Percentiles rank a stretch among this genome's conserved stretches.
Conservation (phyloP, 2,888 invertebrate genomes). For the Scaptomyza flava region DNA sequence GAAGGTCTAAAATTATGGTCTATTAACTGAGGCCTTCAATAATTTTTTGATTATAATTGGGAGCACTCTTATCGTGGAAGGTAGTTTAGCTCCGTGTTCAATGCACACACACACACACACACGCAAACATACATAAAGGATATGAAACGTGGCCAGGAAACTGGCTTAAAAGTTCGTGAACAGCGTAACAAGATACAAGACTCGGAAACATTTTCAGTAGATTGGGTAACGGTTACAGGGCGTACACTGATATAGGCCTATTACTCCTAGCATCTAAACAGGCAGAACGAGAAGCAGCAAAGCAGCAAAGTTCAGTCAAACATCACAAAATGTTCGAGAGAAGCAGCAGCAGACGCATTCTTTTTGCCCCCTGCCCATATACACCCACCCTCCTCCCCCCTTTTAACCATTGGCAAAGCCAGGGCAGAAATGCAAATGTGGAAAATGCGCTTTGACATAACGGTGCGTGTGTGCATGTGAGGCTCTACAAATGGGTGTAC, state of each 20-base stretch:
- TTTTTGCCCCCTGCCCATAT: too few species aligned
- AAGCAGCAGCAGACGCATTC: constrained; percentile 39
- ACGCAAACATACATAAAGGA: not conserved
- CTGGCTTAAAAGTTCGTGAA: constrained; percentile 51
- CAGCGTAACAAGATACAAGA: constrained; percentile 44
- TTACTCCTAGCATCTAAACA: constrained; percentile 36
- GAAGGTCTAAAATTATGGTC: constrained; percentile 27
- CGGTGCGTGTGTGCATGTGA: constrained; percentile 29
- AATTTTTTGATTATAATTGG: constrained; percentile 30
- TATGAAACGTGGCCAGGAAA: constrained; percentile 29
- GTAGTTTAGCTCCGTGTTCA: not conserved
- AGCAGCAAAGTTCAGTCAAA: constrained; percentile 75
- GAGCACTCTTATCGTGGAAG: constrained; percentile 9
- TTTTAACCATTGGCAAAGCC: constrained; percentile 20
- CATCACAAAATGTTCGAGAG: constrained; percentile 57
- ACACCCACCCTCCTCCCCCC: not conserved
- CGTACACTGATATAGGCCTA: constrained; percentile 25
- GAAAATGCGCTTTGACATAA: constrained; percentile 72
- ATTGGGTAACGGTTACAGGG: constrained; percentile 13
- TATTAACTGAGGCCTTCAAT: constrained; percentile 35
- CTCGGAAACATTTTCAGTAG: constrained; percentile 19
- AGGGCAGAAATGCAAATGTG: constrained; percentile 37
- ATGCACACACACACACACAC: not conserved
- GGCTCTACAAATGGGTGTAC: not conserved
- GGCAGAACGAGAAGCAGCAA: constrained; percentile 43